phyloP scores from a whole-genome alignment of 1,140 invertebrate genomes.

The Neodiprion fabricii region DNA sequence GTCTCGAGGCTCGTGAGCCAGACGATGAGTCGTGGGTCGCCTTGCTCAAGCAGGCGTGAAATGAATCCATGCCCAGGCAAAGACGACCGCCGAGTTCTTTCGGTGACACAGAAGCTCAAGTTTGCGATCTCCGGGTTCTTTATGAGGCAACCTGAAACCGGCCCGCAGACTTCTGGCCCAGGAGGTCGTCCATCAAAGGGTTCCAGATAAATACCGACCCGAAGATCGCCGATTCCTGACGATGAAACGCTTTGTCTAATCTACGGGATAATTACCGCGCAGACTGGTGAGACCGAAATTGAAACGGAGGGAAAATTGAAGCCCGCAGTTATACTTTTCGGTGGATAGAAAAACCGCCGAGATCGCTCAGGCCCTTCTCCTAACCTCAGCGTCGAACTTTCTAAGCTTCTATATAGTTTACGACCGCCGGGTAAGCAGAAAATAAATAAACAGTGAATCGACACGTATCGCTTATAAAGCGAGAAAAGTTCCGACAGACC shows the following conservation, averaged over 20 bases:
- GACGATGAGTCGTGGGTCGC: not conserved
- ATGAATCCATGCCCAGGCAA: constrained; percentile 35
- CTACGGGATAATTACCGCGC: too few species aligned
- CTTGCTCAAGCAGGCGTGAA: constrained; percentile 44
- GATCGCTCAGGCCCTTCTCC: not conserved
- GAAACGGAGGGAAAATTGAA: not conserved
- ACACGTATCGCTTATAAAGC: not conserved
- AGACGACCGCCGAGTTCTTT: constrained; percentile 27
- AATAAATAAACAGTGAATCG: not conserved
- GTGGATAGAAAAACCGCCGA: not conserved
- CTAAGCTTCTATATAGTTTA: constrained; percentile 19
- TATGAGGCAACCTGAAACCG: constrained; percentile 47
- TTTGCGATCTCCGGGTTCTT: constrained; percentile 35
- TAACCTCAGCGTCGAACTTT: not conserved
- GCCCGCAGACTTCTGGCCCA: constrained; percentile 24
- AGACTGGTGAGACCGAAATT: not conserved
- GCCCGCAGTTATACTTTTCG: not conserved
- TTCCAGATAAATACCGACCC: constrained; percentile 49
- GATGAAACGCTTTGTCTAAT: too few species aligned
- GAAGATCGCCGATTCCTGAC: not conserved
- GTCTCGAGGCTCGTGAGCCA: not conserved
- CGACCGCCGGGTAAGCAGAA: not conserved
- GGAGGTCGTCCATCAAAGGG: constrained; percentile 51
- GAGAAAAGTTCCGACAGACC: not conserved
- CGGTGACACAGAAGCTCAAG: constrained; percentile 32